Percentiles rank a stretch among this genome's conserved stretches.
Conservation (phyloP, 2,888 invertebrate genomes). For the Onchidella celtica region DNA sequence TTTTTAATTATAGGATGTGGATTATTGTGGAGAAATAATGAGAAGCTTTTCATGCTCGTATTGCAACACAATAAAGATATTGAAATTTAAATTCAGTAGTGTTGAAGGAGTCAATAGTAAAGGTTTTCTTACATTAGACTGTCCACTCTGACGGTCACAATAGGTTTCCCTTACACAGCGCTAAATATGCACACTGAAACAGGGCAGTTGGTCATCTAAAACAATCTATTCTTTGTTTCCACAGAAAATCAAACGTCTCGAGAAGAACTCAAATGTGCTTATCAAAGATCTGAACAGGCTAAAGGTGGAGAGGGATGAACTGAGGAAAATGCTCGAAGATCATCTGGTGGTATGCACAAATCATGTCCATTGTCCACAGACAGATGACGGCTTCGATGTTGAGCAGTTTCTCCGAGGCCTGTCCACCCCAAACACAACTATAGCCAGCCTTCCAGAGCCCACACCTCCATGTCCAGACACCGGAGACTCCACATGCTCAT, state of each 20-base stretch:
- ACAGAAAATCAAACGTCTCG: conserved; percentile 44
- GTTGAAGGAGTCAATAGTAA: too few relatives aligned
- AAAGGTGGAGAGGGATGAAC: conserved; percentile 52
- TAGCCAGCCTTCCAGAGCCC: background rate
- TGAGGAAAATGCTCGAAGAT: conserved; percentile 47
- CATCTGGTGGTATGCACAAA: conserved; percentile 56
- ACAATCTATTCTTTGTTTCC: too few relatives aligned
- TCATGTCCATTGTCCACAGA: background rate
- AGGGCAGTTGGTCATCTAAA: too few relatives aligned
- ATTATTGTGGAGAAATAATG: too few relatives aligned
- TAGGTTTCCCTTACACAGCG: too few relatives aligned
- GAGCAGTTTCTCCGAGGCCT: background rate
- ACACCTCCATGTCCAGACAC: conserved; percentile 17
- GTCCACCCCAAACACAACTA: background rate
- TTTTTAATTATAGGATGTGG: too few relatives aligned
- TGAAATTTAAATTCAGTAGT: too few relatives aligned
- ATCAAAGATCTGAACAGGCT: conserved; percentile 29
- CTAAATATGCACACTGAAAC: too few relatives aligned
- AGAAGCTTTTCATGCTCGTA: too few relatives aligned
- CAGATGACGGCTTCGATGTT: background rate
- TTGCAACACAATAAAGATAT: too few relatives aligned
- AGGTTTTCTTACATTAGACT: too few relatives aligned
- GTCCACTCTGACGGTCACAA: too few relatives aligned
- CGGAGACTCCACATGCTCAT: background rate
- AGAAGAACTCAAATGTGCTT: conserved; percentile 10